Conservation (phyloP, 2,888 invertebrate genomes). For the Hyposoter didymator region DNA sequence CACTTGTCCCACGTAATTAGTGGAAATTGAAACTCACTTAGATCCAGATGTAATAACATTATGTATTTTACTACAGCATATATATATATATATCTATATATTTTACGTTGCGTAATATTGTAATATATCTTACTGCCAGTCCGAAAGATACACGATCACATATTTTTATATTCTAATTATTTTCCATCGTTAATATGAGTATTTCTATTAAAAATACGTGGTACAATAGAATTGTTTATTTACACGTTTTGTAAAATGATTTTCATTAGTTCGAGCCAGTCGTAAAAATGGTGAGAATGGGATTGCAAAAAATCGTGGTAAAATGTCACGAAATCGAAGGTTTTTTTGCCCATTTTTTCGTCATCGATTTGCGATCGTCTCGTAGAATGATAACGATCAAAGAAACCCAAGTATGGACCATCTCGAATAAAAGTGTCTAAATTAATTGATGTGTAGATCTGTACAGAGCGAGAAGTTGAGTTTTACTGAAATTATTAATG, state of each 20-base stretch:
- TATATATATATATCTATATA: conserved; percentile 40
- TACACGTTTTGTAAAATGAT: neutral
- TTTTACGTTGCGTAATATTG: conserved; percentile 55
- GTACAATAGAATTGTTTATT: conserved; percentile 2
- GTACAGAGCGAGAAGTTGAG: conserved; percentile 18
- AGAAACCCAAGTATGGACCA: neutral
- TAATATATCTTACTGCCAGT: conserved; percentile 70
- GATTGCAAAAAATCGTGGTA: neutral
- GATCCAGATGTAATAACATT: conserved; percentile 56
- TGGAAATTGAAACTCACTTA: conserved; percentile 14
- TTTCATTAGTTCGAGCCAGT: neutral
- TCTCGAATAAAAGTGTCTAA: neutral
- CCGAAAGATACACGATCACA: conserved; percentile 69
- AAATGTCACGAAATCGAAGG: neutral
- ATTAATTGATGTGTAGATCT: conserved; percentile 40
- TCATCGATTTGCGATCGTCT: conserved; percentile 1
- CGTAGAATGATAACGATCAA: neutral
- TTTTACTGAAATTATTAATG: conserved; percentile 2
- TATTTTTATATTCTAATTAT: conserved; percentile 78
- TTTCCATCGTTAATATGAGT: conserved; percentile 49
- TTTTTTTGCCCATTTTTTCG: neutral
- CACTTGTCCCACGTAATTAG: conserved; percentile 2
- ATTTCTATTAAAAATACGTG: conserved; percentile 5
- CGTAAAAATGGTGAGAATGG: neutral
- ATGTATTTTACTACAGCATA: conserved; percentile 75